Base-by-base conservation (phyloP, 1,140 invertebrate genomes). In the Ganaspis sp. region DNA sequence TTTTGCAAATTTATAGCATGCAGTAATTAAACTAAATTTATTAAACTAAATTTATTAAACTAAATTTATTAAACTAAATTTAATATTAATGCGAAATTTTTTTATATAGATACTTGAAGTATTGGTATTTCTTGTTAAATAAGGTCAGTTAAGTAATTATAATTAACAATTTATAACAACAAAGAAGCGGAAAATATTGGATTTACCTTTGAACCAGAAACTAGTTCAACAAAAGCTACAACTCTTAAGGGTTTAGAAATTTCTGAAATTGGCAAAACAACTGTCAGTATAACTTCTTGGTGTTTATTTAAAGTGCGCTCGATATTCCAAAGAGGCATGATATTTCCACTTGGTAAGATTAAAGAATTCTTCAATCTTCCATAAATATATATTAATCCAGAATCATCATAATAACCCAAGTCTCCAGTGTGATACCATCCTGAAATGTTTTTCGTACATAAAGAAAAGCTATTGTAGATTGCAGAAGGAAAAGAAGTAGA, bases 281-380 rank as follows among this genome's bases (percentile, higher is more conserved):
- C 93, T 15, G 88, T 92, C 81, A 95, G 94, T 40, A 84, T 81
- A 1, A 95, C 90, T 9, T 82, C 89, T 5, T 92, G 90, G 84
- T 94, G 92, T 4, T 83, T 86, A 4, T 91, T 78, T 37, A 95
- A 85, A 6, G 94, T 11, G 72, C 87, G 87, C 85, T 95, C 94
- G n/a, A 95, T 87, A 83, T 94, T 93, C 0, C 91, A 90, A 1
- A 95, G 94, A 0, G 93, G 84, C 3, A 93, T 90, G 78, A 93
- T 34, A 3, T 34, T 6, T 34, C 29, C 29, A 34, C 6, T 34
- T 34, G 29, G 29, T 34, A 34, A 34, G 2, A 34, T 34, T 34
- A 34, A 2, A 34, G 29, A 34, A 34, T 34, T 34, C 6, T 34
- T 34, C 6, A 93, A 40, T 73, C 94, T 86, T 49, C 94, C 94